Evolutionary conservation across 2,113 vertebrate species (phyloP).

Genomic region (Chionis minor): DNA sequence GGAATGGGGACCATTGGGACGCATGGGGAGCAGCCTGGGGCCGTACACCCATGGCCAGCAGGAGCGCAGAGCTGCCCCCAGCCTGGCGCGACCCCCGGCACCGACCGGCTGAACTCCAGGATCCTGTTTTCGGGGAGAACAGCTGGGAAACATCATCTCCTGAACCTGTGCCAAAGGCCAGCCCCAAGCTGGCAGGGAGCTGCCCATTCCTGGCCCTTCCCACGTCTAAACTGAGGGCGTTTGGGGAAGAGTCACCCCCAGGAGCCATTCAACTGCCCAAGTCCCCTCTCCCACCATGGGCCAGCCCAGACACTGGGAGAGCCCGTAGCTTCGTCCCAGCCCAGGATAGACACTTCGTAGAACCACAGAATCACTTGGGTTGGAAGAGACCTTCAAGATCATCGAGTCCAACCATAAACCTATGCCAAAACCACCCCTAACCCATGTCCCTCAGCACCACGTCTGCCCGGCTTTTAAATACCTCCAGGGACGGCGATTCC

Average conservation of each 20-base stretch:
- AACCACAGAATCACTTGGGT: too few relatives aligned
- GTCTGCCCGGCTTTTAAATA: too few relatives aligned
- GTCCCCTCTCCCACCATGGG: accelerated
- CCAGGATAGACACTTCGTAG: background rate
- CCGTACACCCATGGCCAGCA: background rate
- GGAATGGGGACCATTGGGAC: background rate
- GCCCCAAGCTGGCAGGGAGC: background rate
- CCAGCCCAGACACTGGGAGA: background rate
- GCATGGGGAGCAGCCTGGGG: accelerated
- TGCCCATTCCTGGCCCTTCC: accelerated
- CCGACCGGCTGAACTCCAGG: accelerated
- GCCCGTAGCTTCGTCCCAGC: background rate
- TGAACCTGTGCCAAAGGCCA: background rate
- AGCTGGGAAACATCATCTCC: background rate
- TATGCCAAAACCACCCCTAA: too few relatives aligned
- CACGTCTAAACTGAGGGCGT: background rate
- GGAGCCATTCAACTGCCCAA: background rate
- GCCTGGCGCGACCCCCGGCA: accelerated
- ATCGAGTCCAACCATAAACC: too few relatives aligned
- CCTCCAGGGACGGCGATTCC: too few relatives aligned
- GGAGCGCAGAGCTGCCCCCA: background rate
- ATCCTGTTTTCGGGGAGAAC: background rate
- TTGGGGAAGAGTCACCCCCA: background rate
- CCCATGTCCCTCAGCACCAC: too few relatives aligned
- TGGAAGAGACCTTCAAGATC: too few relatives aligned